A percentile compares a stretch with the other conserved stretches of the same genome.
Evolutionary conservation across 2,113 vertebrate genomes (phyloP).

Genomic region (Rhinolophus ferrumequinum): DNA sequence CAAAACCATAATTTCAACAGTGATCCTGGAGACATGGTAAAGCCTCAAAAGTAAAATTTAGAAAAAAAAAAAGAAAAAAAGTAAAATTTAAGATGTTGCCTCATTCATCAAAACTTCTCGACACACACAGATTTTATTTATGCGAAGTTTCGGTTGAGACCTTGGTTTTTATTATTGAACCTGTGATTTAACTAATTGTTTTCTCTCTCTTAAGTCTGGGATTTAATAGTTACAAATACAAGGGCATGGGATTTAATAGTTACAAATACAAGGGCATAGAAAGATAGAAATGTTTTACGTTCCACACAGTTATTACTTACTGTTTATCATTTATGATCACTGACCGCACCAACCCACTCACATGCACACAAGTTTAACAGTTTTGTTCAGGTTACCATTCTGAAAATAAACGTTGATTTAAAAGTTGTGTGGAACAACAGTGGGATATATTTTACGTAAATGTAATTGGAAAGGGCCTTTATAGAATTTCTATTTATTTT

Average conservation of each 20-base stretch:
- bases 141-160: background rate
- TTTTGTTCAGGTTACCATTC: slow-evolving; percentile 40
- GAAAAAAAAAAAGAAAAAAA: background rate
- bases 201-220: background rate
- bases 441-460: slow-evolving; percentile 42
- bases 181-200: slow-evolving; percentile 4
- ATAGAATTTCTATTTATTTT: background rate
- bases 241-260: background rate
- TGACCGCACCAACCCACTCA: background rate
- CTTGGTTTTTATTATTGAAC: background rate
- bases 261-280: background rate
- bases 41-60: slow-evolving; percentile 27
- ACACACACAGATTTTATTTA: slow-evolving; percentile 10
- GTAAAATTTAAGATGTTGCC: slow-evolving; percentile 1
- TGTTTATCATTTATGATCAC: background rate
- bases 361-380: background rate
- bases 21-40: slow-evolving; percentile 52
- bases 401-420: slow-evolving; percentile 69
- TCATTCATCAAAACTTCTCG: background rate
- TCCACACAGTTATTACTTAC: background rate
- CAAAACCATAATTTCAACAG: slow-evolving; percentile 45
- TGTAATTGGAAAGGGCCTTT: background rate
- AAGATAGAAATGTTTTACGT: background rate
- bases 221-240: slow-evolving; percentile 31
- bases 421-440: background rate